These are phyloP conservation scores for Callorhinus ursinus DNA, from an alignment of 2,113 vertebrate species.

Conservation along the genomic window DNA sequence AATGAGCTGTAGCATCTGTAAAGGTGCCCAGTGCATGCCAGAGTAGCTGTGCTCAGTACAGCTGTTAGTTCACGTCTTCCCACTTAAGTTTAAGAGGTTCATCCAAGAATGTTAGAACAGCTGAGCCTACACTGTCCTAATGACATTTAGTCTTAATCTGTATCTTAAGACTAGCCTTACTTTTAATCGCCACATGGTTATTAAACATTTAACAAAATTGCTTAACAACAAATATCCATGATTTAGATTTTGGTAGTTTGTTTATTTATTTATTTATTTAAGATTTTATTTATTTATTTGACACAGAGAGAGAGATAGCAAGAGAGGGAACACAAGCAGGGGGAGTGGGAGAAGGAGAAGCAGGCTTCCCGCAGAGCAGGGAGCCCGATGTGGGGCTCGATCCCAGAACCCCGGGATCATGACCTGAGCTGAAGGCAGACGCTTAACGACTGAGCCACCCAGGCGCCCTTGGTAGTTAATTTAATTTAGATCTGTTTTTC, in stretches of 20 bases:
- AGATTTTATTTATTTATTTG: too few relatives aligned
- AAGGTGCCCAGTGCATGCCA: background rate
- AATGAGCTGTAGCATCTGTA: background rate
- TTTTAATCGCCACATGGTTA: background rate
- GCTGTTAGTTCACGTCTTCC: background rate
- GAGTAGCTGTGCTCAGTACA: background rate
- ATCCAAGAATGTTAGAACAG: background rate
- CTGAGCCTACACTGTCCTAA: background rate
- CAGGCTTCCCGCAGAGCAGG: too few relatives aligned
- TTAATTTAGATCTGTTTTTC: background rate
- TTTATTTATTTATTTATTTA: too few relatives aligned
- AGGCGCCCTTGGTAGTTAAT: background rate
- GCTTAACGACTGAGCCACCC: too few relatives aligned
- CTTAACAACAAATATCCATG: background rate
- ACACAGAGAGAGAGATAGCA: too few relatives aligned
- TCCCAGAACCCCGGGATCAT: too few relatives aligned
- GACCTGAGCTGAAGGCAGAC: too few relatives aligned
- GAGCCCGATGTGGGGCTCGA: too few relatives aligned
- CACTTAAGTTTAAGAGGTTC: background rate
- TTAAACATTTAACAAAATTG: slow-evolving; percentile 31
- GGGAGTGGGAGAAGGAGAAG: too few relatives aligned
- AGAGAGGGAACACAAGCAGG: too few relatives aligned
- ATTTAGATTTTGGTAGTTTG: background rate
- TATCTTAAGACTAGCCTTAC: background rate
- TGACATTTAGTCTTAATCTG: background rate